Conservation (phyloP, 2,888 invertebrate genomes). For the Labia minor region DNA sequence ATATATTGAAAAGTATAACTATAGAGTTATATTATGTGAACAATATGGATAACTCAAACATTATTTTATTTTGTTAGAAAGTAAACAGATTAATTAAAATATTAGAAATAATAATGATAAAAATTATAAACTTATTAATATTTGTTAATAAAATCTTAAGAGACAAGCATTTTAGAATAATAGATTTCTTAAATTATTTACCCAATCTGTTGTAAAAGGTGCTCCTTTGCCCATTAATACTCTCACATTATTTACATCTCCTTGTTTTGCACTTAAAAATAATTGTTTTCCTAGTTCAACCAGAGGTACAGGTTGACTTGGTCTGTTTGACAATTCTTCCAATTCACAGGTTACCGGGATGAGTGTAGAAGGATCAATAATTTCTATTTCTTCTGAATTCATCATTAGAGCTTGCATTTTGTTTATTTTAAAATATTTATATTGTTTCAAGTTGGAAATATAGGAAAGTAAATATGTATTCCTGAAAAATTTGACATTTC, state of each 20-base stretch:
- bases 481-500: too few species aligned
- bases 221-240: constrained; percentile 75
- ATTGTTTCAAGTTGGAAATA: neutral
- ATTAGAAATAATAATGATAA: too few species aligned
- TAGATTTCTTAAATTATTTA: too few species aligned
- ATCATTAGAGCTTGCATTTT: constrained; percentile 32
- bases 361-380: constrained; percentile 35
- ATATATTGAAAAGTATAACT: too few species aligned
- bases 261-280: constrained; percentile 65
- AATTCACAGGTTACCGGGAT: constrained; percentile 37
- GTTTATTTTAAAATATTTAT: constrained; percentile 13
- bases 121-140: too few species aligned
- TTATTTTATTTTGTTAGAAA: too few species aligned
- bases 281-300: constrained; percentile 77
- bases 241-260: constrained; percentile 64
- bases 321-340: neutral
- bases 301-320: constrained; percentile 32
- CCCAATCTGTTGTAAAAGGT: constrained; percentile 89
- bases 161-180: too few species aligned
- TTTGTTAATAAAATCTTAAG: too few species aligned
- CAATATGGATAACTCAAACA: too few species aligned
- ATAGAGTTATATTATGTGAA: too few species aligned
- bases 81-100: too few species aligned
- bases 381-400: constrained; percentile 34
- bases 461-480: neutral